These are phyloP conservation scores for Hyalella azteca DNA, from an alignment of 2,888 invertebrate genomes.

Conservation along the genomic window DNA sequence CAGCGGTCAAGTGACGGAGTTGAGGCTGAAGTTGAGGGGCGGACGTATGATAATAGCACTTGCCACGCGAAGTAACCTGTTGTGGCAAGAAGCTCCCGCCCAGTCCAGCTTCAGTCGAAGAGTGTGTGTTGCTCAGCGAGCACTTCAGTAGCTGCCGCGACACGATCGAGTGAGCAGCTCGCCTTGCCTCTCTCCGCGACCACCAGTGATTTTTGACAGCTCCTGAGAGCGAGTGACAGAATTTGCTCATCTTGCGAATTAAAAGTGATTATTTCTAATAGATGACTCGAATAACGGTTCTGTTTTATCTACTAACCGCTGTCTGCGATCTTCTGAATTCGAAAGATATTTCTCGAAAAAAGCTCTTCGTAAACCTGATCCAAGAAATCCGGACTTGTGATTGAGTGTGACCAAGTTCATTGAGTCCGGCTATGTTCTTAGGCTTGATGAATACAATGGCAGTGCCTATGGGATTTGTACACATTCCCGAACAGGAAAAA, in stretches of 20 bases:
- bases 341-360: conserved; percentile 9
- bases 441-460: not conserved
- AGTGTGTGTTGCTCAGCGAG: not conserved
- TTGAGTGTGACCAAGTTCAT: not conserved
- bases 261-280: not conserved
- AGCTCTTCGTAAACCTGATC: not conserved
- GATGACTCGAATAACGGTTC: conserved; percentile 9
- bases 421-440: not conserved
- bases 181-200: not conserved
- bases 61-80: not conserved
- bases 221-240: not conserved
- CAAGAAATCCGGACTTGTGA: not conserved
- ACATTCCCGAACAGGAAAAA: not conserved
- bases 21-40: not conserved
- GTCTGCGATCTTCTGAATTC: not conserved
- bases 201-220: not conserved
- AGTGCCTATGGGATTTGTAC: conserved; percentile 10
- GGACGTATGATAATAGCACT: not conserved
- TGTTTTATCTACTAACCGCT: not conserved
- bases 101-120: not conserved
- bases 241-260: not conserved
- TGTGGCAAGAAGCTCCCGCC: not conserved
- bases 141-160: not conserved
- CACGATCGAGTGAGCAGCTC: not conserved
- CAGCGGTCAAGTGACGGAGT: not conserved